phyloP scores from a whole-genome alignment of 2,888 invertebrate genomes.

The Seira sanloemensis region DNA sequence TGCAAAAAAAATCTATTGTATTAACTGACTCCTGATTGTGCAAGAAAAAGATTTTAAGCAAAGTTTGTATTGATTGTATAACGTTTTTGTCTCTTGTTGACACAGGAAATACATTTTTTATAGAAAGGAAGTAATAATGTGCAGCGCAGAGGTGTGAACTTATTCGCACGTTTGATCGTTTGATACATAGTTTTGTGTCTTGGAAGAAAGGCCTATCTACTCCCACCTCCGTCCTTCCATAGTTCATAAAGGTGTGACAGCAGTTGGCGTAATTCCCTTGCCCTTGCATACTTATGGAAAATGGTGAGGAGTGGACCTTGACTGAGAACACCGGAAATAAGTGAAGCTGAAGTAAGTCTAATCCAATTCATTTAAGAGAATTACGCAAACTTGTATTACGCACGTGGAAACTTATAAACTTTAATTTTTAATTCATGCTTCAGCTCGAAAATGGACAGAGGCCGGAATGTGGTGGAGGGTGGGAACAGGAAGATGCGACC shows the following conservation, averaged over 20 bases:
- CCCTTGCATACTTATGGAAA: background rate
- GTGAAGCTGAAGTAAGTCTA: background rate
- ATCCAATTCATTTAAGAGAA: no score
- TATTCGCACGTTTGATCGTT: no score
- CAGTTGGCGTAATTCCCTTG: background rate
- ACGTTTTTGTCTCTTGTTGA: background rate
- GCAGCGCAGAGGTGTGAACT: background rate
- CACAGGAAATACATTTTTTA: background rate
- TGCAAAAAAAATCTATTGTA: no score
- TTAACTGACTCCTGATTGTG: no score
- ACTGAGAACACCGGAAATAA: background rate
- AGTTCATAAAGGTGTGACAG: background rate
- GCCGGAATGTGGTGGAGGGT: background rate
- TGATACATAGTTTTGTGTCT: no score
- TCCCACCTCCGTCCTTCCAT: background rate
- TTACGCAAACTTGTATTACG: background rate
- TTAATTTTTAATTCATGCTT: background rate
- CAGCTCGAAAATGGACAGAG: background rate
- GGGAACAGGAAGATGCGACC: constrained; percentile 37
- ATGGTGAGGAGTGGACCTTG: background rate
- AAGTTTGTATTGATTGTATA: background rate
- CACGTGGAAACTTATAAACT: background rate
- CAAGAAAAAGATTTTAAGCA: background rate
- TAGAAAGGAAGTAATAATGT: background rate
- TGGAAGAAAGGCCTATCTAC: background rate